A percentile compares a stretch with the other conserved stretches of the same genome.
phyloP scores from a whole-genome alignment of 2,113 vertebrate species.

The Pithys albifrons region DNA sequence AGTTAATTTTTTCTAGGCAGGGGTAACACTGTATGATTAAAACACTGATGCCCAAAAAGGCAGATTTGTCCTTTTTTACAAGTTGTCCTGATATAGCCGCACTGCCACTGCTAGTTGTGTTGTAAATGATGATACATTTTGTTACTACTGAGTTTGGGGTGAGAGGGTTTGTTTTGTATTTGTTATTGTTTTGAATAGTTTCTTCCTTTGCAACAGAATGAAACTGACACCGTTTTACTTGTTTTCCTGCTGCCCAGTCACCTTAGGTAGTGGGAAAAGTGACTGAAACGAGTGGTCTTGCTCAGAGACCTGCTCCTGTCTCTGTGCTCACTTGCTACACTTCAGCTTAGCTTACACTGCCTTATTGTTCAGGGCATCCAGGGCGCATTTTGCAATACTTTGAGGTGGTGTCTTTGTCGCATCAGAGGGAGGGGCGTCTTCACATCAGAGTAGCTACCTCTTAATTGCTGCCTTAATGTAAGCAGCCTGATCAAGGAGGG shows the following conservation, averaged over 20 bases:
- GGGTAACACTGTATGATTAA: background rate
- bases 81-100: background rate
- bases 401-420: background rate
- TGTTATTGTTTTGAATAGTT: background rate
- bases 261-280: background rate
- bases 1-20: background rate
- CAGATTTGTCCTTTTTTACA: background rate
- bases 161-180: background rate
- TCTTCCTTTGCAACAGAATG: background rate
- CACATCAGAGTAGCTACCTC: background rate
- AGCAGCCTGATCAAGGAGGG: background rate
- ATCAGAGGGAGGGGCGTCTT: background rate
- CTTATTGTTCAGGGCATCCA: background rate
- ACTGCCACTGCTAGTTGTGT: background rate
- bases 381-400: background rate
- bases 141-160: background rate
- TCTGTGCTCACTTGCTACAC: accelerated
- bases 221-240: background rate
- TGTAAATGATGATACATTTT: background rate
- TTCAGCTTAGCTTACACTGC: accelerated
- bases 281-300: background rate
- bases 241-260: background rate
- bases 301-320: background rate
- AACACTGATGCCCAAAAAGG: background rate
- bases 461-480: background rate